Percentiles rank a stretch among this genome's conserved stretches.
Conservation (phyloP, 2,797 vertebrate genomes). For the Gouania willdenowi region DNA sequence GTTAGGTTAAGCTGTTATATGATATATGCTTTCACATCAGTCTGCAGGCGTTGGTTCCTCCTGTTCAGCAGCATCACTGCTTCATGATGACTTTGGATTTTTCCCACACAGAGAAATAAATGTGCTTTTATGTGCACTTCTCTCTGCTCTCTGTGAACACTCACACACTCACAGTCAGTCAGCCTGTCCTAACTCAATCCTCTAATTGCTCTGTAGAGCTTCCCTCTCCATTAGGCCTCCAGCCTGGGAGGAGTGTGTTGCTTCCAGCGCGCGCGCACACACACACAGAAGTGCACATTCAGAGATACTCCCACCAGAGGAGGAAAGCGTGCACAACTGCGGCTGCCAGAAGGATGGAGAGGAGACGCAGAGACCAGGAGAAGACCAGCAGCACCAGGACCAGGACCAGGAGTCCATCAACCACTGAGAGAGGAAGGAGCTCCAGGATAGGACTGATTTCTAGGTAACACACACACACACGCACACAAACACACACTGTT, state of each 20-base stretch:
- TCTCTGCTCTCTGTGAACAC: slow-evolving; percentile 61
- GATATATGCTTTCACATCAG: too few relatives aligned
- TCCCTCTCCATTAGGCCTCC: slow-evolving; percentile 71
- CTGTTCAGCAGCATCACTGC: slow-evolving; percentile 34
- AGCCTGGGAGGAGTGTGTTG: slow-evolving; percentile 57
- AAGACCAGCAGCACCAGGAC: slow-evolving; percentile 28
- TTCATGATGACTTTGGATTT: slow-evolving; percentile 66
- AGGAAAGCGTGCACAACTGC: slow-evolving; percentile 56
- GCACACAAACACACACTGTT: too few relatives aligned
- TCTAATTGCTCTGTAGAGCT: slow-evolving; percentile 75
- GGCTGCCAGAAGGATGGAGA: slow-evolving; percentile 79
- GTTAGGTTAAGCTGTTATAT: too few relatives aligned
- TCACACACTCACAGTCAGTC: slow-evolving; percentile 31
- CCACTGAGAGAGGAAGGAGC: slow-evolving; percentile 78
- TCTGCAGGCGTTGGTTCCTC: too few relatives aligned
- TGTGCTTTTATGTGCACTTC: slow-evolving; percentile 54
- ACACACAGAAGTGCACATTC: slow-evolving; percentile 67
- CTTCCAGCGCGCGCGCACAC: slow-evolving; percentile 28
- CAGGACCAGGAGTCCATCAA: slow-evolving; percentile 28
- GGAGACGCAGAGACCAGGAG: slow-evolving; percentile 53
- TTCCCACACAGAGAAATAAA: slow-evolving; percentile 37
- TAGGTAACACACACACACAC: too few relatives aligned
- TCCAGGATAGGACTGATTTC: slow-evolving; percentile 68
- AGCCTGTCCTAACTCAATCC: slow-evolving; percentile 71
- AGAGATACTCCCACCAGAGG: slow-evolving; percentile 63